Conservation (phyloP, 2,797 vertebrate species). For the Aplochiton taeniatus region DNA sequence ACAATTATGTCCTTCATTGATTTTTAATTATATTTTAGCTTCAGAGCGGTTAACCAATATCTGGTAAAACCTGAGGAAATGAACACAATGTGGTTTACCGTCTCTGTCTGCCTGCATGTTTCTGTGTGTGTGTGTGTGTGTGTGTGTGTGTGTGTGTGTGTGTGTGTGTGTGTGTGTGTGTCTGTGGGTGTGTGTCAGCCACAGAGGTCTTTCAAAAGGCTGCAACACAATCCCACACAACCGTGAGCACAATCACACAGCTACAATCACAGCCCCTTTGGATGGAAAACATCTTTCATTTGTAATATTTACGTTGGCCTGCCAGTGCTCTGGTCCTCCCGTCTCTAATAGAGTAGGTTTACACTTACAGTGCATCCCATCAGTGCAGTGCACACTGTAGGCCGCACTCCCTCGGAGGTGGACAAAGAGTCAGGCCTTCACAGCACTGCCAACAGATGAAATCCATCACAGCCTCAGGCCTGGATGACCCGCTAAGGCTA, state of each 20-base stretch:
- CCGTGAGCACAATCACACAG: neutral
- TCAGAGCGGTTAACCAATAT: slow-evolving; percentile 37
- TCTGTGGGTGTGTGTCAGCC: neutral
- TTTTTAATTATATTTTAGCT: slow-evolving; percentile 50
- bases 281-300: slow-evolving; percentile 40
- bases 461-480: slow-evolving; percentile 17
- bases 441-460: slow-evolving; percentile 28
- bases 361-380: slow-evolving; percentile 5
- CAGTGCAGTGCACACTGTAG: slow-evolving; percentile 15
- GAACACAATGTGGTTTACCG: slow-evolving; percentile 16
- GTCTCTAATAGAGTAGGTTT: slow-evolving; percentile 21
- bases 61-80: slow-evolving; percentile 36
- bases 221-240: neutral
- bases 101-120: slow-evolving; percentile 2
- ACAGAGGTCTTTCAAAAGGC: slow-evolving; percentile 11
- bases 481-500: slow-evolving; percentile 1
- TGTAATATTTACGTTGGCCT: slow-evolving; percentile 37
- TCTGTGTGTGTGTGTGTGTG: neutral
- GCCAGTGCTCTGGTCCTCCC: slow-evolving; percentile 34
- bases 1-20: slow-evolving; percentile 48
- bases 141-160: slow-evolving; percentile 7
- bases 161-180: slow-evolving; percentile 7
- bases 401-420: slow-evolving; percentile 29
- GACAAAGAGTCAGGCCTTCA: slow-evolving; percentile 32
- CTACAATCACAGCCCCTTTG: neutral